Evolutionary conservation across 2,113 vertebrate species (phyloP), one percentile per base, ranked within the genome.

Genomic region (Talpa occidentalis): DNA sequence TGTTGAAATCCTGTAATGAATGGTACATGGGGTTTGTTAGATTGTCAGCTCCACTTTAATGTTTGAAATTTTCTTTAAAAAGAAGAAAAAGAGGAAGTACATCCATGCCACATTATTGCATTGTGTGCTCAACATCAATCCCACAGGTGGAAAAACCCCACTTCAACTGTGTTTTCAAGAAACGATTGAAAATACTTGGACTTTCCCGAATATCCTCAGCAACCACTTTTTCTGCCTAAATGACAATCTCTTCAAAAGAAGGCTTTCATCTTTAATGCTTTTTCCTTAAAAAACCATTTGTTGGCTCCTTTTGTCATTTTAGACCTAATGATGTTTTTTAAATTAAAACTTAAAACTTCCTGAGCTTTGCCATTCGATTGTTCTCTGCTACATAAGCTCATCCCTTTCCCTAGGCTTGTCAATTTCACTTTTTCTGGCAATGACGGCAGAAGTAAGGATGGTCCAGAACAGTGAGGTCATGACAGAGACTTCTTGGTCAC

Each of bases 141-240:
- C 26, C 37, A 80, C 6, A 28, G 30, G 24, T 44, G 35, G 21
- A 62, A 73, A 92, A 83, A 40, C 35, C 35, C 67, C 40, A 7
- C 93, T 81, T 88, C n/a, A 84, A 81, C 1, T 90, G 28, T 19
- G 42, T n/a, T 90, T 35, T 74, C 64, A 88, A 80, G 44, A 88
- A 93, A 79, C 2, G 54, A 74, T 4, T 83, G 91, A 90, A 95
- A 88, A 76, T 60, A 66, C 30, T 37, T 30, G 44, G 82, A 44
- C n/a, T 93, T 95, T 52, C 92, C 84, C 81, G 73, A 56, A 70
- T 6, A 62, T 44, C 64, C 70, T 91, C 49, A 84, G 40, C 4
- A n/a, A 93, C 12, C 40, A 80, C 77, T 93, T 94, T 81, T 72
- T 70, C 94, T 37, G 15, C 47, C n/a, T 86, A 80, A 84, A 21